A percentile compares a stretch with the other conserved stretches of the same genome.
Conservation (phyloP, 2,797 vertebrate species). For the Pangasius sanitwongsei region DNA sequence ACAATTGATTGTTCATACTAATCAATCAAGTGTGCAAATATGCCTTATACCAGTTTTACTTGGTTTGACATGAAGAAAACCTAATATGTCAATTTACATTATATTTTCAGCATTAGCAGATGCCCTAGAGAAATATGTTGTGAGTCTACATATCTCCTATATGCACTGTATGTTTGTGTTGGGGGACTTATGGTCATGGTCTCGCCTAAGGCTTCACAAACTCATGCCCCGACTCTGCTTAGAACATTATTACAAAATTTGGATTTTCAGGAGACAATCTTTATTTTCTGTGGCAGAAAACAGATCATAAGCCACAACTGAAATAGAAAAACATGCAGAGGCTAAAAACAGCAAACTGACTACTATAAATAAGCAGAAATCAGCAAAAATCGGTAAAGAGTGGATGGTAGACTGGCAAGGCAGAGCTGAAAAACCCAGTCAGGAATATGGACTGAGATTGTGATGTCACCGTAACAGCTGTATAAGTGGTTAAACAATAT, state of each 20-base stretch:
- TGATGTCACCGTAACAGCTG: too few relatives aligned
- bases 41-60: too few relatives aligned
- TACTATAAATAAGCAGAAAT: background rate
- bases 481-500: too few relatives aligned
- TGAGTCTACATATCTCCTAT: background rate
- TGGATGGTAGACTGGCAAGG: too few relatives aligned
- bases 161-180: background rate
- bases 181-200: background rate
- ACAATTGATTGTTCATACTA: too few relatives aligned
- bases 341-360: too few relatives aligned
- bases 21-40: too few relatives aligned
- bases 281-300: background rate
- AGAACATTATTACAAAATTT: background rate
- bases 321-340: background rate
- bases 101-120: too few relatives aligned
- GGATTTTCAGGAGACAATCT: background rate
- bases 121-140: background rate
- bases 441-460: background rate
- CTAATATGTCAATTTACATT: too few relatives aligned
- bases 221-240: background rate
- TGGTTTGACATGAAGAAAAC: too few relatives aligned
- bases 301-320: background rate
- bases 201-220: background rate
- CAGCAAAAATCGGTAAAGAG: background rate
- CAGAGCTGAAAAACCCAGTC: background rate